phyloP scores from a whole-genome alignment of 2,113 vertebrate species.

The Apodemus speciosus region DNA sequence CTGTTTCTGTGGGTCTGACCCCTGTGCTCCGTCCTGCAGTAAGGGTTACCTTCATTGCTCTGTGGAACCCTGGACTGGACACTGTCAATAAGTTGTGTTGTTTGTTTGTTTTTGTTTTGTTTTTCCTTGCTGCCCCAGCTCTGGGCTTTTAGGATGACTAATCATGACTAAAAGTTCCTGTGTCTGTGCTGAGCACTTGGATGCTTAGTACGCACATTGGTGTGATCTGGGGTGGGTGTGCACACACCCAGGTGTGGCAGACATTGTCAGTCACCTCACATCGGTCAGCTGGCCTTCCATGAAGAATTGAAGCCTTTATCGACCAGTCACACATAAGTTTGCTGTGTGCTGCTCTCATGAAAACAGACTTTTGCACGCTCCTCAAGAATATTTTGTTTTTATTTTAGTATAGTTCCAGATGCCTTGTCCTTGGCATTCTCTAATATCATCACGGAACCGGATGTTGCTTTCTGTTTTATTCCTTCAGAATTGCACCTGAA shows the following conservation, averaged over 20 bases:
- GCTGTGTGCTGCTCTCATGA: accelerated
- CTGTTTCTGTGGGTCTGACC: background rate
- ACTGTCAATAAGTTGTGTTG: background rate
- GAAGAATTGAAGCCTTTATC: accelerated
- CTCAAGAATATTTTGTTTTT: background rate
- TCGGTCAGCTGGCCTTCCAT: accelerated
- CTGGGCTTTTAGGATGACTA: background rate
- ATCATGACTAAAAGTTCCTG: background rate
- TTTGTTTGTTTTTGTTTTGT: background rate
- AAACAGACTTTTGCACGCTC: background rate
- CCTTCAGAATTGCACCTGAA: accelerated
- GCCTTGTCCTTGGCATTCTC: background rate
- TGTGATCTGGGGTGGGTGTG: background rate
- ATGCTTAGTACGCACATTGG: background rate
- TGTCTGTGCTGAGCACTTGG: background rate
- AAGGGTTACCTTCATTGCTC: accelerated
- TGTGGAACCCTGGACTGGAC: accelerated
- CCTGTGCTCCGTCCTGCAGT: background rate
- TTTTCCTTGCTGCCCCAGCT: background rate
- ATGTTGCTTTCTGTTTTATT: background rate
- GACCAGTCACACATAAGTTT: accelerated
- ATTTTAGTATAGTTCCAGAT: background rate
- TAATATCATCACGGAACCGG: accelerated
- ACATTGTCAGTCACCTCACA: accelerated
- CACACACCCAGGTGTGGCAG: background rate